Base-by-base conservation (phyloP, 2,113 vertebrate species). In the Arothron firmamentum region DNA sequence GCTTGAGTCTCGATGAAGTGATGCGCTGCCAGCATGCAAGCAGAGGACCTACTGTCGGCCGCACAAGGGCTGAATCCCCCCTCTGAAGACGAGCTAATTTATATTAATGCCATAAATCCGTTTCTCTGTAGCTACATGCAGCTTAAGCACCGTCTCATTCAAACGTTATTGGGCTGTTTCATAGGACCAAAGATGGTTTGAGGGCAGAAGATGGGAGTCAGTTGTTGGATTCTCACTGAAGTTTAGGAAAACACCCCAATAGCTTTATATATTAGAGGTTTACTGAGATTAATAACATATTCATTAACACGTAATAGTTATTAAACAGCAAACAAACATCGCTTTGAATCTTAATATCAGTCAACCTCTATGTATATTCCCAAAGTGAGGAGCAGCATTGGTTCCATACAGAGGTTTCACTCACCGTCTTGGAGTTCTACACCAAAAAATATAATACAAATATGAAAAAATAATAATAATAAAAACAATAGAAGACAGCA, bases 341-440 rank as follows among this genome's bases (percentile, higher is more conserved):
- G 34, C 34, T 38, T 38, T 10, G 11, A 38, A 38, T 38, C 19
- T 79, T 84, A 83, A 89, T 89, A 75, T 89, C 90, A 90, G 87
- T 90, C 75, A 80, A 90, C 89, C 89, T 92, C 90, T 85, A 85
- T 70, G 77, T 92, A 88, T 90, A 90, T 86, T 80, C 68, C 59
- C 67, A 72, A 87, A 87, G 80, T 82, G 78, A 82, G 75, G 67
- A 85, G 82, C 67, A 38, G n/a, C 71, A 73, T 85, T 61, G 59
- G 6, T 63, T 79, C 76, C 78, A 83, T 87, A 88, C 75, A 77
- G 72, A 82, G 72, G 65, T 84, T 75, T 85, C 81, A 92, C 90
- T 92, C 89, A 92, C 91, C 91, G 61, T 92, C 80, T 71, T 84
- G 90, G 65, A 92, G 90, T 78, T 90, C 90, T 91, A 90, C 65